Base-by-base conservation (phyloP, 2,113 vertebrate genomes). In the Scomber colias region DNA sequence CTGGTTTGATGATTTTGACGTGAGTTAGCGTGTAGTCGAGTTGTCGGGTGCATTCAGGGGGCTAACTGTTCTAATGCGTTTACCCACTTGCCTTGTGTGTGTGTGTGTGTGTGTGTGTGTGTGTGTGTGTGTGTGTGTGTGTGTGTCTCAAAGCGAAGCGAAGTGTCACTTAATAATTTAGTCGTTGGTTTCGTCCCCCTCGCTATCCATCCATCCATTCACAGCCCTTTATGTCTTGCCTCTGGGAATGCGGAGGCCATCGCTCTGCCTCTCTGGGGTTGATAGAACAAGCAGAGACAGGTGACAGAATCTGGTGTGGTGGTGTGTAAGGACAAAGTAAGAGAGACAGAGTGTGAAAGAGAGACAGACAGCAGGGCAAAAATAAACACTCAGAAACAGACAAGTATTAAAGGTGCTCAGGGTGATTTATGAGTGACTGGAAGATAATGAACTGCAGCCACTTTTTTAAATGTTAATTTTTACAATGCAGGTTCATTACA, bases 41-140 rank as follows among this genome's bases (percentile, higher is more conserved):
- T 92, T 94, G 93, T 93, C 93, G 83, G 90, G 90, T 93, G 92
- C 93, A 94, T 92, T 93, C 93, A 93, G 81, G 93, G 89, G 90
- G 90, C 91, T 94, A 94, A 94, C 89, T 49, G 93, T 89, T 93
- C 85, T 94, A 94, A 94, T 93, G 92, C 89, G 87, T 93, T 91
- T 82, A 90, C 76, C 81, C 83, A 81, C 81, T 76, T 13, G 83
- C 75, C 69, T 71, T 63, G 64, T 87, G 87, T 79, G 74, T 74
- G 21, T 74, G 21, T 21, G 21, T 21, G 21, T 21, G 21, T 21
- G 75, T 73, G 75, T 74, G 75, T 51, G 72, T 81, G 84, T 82
- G 87, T 84, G 75, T 77, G 75, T 74, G 75, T 51, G 72, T 63
- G 64, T 87, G 87, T 79, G 75, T 77, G 75, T 74, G 75, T 51